Percentiles rank a stretch among this genome's conserved stretches.
Evolutionary conservation across 2,888 invertebrate genomes (phyloP).

Genomic region (Drosophila lacicola): DNA sequence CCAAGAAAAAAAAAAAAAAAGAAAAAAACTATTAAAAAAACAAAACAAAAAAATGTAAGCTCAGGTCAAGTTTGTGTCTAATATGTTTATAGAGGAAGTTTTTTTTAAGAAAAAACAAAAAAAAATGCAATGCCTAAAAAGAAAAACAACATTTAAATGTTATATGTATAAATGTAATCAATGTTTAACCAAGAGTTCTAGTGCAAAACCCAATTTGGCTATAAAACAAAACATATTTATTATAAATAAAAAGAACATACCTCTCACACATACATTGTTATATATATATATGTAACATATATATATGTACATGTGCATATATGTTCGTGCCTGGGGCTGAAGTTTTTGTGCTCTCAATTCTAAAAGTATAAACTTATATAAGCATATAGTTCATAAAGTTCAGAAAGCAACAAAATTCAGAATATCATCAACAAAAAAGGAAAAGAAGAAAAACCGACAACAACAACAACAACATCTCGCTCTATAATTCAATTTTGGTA

Average conservation of each 20-base stretch:
- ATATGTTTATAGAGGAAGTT: conserved; percentile 21
- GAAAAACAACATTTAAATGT: conserved; percentile 26
- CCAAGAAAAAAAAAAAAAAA: conserved; percentile 20
- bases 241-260: conserved; percentile 27
- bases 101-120: background rate
- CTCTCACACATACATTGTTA: conserved; percentile 32
- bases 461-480: conserved; percentile 3
- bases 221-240: conserved; percentile 39
- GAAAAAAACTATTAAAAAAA: conserved; percentile 6
- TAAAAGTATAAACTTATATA: background rate
- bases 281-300: background rate
- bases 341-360: conserved; percentile 16
- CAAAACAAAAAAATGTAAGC: conserved; percentile 21
- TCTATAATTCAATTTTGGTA: background rate
- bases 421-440: conserved; percentile 3
- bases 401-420: background rate
- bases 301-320: background rate
- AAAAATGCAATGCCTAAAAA: conserved; percentile 11
- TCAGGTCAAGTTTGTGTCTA: conserved; percentile 53
- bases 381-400: conserved; percentile 4
- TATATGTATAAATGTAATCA: conserved; percentile 46
- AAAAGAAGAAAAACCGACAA: background rate
- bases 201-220: conserved; percentile 42
- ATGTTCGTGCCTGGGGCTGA: conserved; percentile 35
- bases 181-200: conserved; percentile 42